Base-by-base conservation (phyloP, 2,113 vertebrate genomes). In the Cichladusa arquata region DNA sequence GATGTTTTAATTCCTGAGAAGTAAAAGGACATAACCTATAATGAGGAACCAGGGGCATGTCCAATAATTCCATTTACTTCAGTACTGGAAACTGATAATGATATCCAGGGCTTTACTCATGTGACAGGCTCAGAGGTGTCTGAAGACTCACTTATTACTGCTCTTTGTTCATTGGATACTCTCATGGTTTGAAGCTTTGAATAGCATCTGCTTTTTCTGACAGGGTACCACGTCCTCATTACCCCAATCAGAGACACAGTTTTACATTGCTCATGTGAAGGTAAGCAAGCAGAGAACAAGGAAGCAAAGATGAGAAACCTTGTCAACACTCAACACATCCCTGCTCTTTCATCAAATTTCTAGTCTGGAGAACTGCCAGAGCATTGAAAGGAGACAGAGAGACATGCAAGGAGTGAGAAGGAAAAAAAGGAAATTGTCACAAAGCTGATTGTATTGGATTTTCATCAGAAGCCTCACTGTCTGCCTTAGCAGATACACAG, bases 291-390 rank as follows among this genome's bases (percentile, higher is more conserved):
- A 84, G 65, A 65, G 44, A 93, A 38, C 60, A 54, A 86, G 57
- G 36, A 69, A 45, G 44, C 19, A 36, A 65, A 91, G 29, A 67
- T 38, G 47, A 88, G 64, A 88, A 95, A 40, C 47, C 23, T 73
- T 78, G 65, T 51, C 81, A 76, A 14, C n/a, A 50, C 23, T 86
- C 11, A 88, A 73, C 73, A 56, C 91, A 40, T 36, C 50, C 64
- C 66, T 81, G 31, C 47, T 90, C 58, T 92, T 94, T 61, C 81
- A 78, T 87, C 58, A 92, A 5, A 65, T 71, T 56, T 67, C 44
- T 83, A 26, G 42, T 28, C 88, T 88, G 86, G 74, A 88, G 71
- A 91, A 23, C 64, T 66, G 86, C 71, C 93, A 93, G 72, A 25
- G 36, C 34, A 42, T 23, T 76, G 62, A 73, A 84, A 76, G 18